Conservation (phyloP, 1,140 invertebrate species). For the Sinonovacula constricta region DNA sequence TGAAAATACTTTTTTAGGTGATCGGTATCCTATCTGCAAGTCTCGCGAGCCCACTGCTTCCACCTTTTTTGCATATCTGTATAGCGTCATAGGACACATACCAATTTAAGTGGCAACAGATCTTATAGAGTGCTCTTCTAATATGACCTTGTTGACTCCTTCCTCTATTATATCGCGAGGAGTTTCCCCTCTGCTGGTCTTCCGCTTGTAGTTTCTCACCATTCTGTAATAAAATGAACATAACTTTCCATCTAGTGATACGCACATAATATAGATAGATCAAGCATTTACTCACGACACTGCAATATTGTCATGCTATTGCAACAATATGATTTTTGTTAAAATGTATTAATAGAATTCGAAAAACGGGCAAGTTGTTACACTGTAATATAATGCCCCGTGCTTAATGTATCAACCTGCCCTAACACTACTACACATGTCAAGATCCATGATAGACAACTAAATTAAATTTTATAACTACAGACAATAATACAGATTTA, state of each 20-base stretch:
- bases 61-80: slow-evolving; percentile 3
- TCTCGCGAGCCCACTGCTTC: background rate
- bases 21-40: background rate
- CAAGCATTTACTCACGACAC: too few species aligned
- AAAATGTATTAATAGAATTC: too few species aligned
- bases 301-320: too few species aligned
- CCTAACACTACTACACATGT: slow-evolving; percentile 5
- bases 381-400: too few species aligned
- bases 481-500: too few species aligned
- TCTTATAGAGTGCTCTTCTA: slow-evolving; percentile 5
- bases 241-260: background rate
- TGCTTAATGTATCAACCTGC: slow-evolving; percentile 28
- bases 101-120: slow-evolving; percentile 5
- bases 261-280: background rate
- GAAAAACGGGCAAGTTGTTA: slow-evolving; percentile 11
- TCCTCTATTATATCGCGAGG: background rate
- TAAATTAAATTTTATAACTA: background rate
- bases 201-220: slow-evolving; percentile 12
- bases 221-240: slow-evolving; percentile 19
- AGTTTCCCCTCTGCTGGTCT: background rate
- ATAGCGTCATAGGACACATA: background rate
- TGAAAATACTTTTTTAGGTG: slow-evolving; percentile 5
- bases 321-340: too few species aligned
- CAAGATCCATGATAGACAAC: too few species aligned
- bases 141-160: slow-evolving; percentile 2